phyloP scores from a whole-genome alignment of 2,113 vertebrate species.

The Eidolon helvum region DNA sequence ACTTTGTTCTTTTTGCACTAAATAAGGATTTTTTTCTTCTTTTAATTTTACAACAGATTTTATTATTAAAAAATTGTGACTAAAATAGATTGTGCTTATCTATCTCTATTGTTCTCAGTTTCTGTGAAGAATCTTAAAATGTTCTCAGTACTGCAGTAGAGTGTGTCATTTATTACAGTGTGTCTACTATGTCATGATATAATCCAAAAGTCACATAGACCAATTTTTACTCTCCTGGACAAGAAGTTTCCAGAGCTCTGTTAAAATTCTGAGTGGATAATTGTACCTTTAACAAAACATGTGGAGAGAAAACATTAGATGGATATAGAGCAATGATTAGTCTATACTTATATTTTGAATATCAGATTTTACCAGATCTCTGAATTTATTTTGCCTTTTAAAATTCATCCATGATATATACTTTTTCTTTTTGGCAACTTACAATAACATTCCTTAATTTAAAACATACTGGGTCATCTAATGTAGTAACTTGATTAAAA shows the following conservation, averaged over 20 bases:
- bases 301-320: neutral
- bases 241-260: neutral
- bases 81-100: neutral
- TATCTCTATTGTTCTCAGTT: neutral
- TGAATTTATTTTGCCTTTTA: neutral
- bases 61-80: constrained; percentile 21
- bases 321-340: neutral
- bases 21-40: neutral
- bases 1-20: constrained; percentile 38
- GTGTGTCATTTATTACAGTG: neutral
- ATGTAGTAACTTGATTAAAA: constrained; percentile 12
- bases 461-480: neutral
- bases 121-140: constrained; percentile 30
- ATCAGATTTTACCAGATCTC: neutral
- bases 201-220: neutral
- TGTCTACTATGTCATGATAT: neutral
- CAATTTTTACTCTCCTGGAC: neutral
- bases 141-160: neutral
- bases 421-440: neutral
- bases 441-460: neutral
- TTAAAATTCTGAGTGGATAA: neutral
- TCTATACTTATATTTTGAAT: neutral
- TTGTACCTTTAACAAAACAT: constrained; percentile 13
- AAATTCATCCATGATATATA: neutral
- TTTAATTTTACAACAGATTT: constrained; percentile 44